Conservation (phyloP, 1,140 invertebrate species). For the Drosophila santomea region DNA sequence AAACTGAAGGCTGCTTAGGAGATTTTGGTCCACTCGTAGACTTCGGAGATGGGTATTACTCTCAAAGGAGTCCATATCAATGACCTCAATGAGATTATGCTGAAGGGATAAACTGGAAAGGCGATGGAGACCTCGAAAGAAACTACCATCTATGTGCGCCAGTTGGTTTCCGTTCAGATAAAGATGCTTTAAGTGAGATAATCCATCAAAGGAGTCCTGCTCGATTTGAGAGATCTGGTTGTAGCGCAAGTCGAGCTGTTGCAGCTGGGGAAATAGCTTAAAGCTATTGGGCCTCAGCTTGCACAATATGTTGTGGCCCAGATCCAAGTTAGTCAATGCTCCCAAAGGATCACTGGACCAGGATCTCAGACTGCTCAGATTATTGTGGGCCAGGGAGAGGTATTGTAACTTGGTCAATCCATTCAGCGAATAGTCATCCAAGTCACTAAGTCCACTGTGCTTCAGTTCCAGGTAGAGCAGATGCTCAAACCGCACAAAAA, state of each 20-base stretch:
- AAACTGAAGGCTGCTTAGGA: conserved; percentile 53
- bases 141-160: conserved; percentile 42
- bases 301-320: conserved; percentile 61
- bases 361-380: conserved; percentile 52
- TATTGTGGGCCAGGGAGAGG: conserved; percentile 68
- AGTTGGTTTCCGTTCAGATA: conserved; percentile 69
- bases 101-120: conserved; percentile 65
- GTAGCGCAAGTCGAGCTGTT: conserved; percentile 62
- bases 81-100: conserved; percentile 60
- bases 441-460: conserved; percentile 38
- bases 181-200: conserved; percentile 69
- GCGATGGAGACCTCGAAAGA: conserved; percentile 65
- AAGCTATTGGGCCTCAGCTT: conserved; percentile 43
- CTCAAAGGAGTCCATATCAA: conserved; percentile 52
- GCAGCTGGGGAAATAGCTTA: conserved; percentile 68
- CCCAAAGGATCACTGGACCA: conserved; percentile 69
- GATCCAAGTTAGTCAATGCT: conserved; percentile 54
- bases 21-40: conserved; percentile 68
- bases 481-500: conserved; percentile 58
- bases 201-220: conserved; percentile 47
- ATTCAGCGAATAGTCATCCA: conserved; percentile 65
- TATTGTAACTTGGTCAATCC: conserved; percentile 56
- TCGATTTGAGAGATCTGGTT: conserved; percentile 66
- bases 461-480: conserved; percentile 60
- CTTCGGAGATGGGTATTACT: conserved; percentile 67